Evolutionary conservation across 1,140 invertebrate species (phyloP).

Genomic region (Onthophagus taurus): DNA sequence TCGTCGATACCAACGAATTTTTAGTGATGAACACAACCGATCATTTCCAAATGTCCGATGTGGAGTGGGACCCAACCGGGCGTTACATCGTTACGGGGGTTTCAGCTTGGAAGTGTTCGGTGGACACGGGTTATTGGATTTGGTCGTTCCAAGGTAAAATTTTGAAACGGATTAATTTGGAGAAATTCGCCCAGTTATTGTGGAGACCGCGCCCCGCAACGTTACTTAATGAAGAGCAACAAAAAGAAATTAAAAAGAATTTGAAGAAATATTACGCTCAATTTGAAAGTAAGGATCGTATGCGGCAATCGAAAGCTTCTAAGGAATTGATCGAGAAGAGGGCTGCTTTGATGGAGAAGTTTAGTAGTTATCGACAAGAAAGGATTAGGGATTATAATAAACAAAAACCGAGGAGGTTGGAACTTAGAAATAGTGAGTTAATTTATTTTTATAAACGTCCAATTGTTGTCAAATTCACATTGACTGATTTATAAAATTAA

Average conservation of each 20-base stretch:
- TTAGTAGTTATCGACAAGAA: slow-evolving; percentile 69
- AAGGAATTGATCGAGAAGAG: slow-evolving; percentile 96
- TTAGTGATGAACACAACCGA: slow-evolving; percentile 88
- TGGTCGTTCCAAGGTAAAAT: slow-evolving; percentile 87
- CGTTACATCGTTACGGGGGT: slow-evolving; percentile 93
- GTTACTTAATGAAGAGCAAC: slow-evolving; percentile 67
- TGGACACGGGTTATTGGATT: slow-evolving; percentile 93
- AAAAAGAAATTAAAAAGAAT: slow-evolving; percentile 95
- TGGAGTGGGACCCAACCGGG: slow-evolving; percentile 99
- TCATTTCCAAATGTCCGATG: slow-evolving; percentile 86
- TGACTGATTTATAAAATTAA: background rate
- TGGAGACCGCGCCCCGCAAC: slow-evolving; percentile 93
- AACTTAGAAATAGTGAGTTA: slow-evolving; percentile 76
- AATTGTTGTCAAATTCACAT: background rate
- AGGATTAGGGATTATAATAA: slow-evolving; percentile 64
- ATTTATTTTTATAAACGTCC: slow-evolving; percentile 4
- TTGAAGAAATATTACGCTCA: slow-evolving; percentile 94
- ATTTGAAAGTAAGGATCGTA: slow-evolving; percentile 94
- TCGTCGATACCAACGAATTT: slow-evolving; percentile 91
- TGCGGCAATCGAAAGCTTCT: slow-evolving; percentile 85
- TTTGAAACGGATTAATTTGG: slow-evolving; percentile 72
- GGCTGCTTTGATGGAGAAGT: slow-evolving; percentile 78
- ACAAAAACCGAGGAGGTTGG: slow-evolving; percentile 68
- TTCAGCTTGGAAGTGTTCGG: slow-evolving; percentile 92
- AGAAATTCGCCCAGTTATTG: slow-evolving; percentile 87